Percentiles rank a stretch among this genome's conserved stretches.
Evolutionary conservation across 2,888 invertebrate genomes (phyloP).

Genomic region (Chromoteleia sp.): DNA sequence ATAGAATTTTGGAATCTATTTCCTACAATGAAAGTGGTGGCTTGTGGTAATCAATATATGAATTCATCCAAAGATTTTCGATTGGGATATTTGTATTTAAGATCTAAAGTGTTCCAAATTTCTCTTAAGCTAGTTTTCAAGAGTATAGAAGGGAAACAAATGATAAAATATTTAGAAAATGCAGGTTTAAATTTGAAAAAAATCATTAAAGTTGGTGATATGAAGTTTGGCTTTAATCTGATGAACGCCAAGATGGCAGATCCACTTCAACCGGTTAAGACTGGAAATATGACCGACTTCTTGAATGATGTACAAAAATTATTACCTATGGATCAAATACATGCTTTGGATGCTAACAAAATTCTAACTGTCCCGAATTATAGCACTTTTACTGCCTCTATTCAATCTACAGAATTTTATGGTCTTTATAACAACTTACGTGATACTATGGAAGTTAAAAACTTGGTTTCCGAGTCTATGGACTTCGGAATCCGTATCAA

Average conservation of each 20-base stretch:
- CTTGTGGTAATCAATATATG: slow-evolving; percentile 73
- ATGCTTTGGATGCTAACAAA: slow-evolving; percentile 13
- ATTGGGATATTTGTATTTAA: slow-evolving; percentile 49
- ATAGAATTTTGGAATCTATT: slow-evolving; percentile 75
- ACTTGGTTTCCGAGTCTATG: background rate
- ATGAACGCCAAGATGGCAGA: slow-evolving; percentile 16
- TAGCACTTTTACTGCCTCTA: slow-evolving; percentile 13
- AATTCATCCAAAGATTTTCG: slow-evolving; percentile 76
- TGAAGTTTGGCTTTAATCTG: slow-evolving; percentile 9
- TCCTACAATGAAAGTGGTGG: slow-evolving; percentile 70
- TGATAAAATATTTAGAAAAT: slow-evolving; percentile 60
- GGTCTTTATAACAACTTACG: slow-evolving; percentile 3
- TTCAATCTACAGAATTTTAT: slow-evolving; percentile 23
- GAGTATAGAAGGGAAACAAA: slow-evolving; percentile 63
- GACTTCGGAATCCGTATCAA: slow-evolving; percentile 5
- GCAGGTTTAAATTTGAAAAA: slow-evolving; percentile 51
- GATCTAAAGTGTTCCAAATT: slow-evolving; percentile 66
- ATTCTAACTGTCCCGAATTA: slow-evolving; percentile 20
- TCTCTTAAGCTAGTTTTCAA: slow-evolving; percentile 60
- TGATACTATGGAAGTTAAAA: background rate
- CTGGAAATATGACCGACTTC: slow-evolving; percentile 30
- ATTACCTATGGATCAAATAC: slow-evolving; percentile 17
- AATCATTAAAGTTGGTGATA: background rate
- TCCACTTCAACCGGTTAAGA: background rate
- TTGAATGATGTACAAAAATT: slow-evolving; percentile 7